Evolutionary conservation across 2,113 vertebrate species (phyloP), one percentile per base, ranked within the genome.

Genomic region (Beaufortia kweichowensis): DNA sequence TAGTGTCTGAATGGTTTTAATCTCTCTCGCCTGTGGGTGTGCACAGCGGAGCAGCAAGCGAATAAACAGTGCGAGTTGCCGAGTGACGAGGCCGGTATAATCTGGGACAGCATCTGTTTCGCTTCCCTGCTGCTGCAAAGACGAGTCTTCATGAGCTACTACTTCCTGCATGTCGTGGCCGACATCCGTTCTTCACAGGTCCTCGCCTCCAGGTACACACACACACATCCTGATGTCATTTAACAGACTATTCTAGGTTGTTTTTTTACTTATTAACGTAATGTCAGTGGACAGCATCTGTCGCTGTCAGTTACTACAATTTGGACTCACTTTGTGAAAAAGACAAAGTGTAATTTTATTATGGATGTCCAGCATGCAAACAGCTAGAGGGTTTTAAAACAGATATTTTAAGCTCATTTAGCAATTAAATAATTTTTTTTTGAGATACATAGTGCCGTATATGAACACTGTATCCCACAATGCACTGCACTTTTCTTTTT

Each of bases 61-160:
- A 88, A 84, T 65, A 88, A 89, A 65, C 87, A 91, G 3, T 99
- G 97, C 79, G 95, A 93, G 26, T 87, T 98, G 50, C 96, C 96
- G 43, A 94, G 90, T 4, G 91, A 95, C 61, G 96, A 99, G 85
- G 97, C 97, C 1, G 97, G 97, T 8, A 98, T 99, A 83, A 99
- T 99, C 85, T 99, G 97, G 97, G 97, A 99, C 91, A 98, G 96
- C 77, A 98, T 99, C 88, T 99, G 97, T 85, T 99, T 99, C 66
- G 96, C 94, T 62, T 99, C 97, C 87, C 91, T 99, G 23, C 89
- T 99, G 83, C 92, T 99, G 62, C 97, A 99, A 92, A 94, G 97
- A 79, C 92, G 97, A 63, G 97, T 98, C 62, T 99, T 99, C 90
- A 98, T 98, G 96, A 99, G 97, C 84, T 99, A 98, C 87, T 99